phyloP scores from a whole-genome alignment of 2,113 vertebrate genomes.

The Nothobranchius furzeri region DNA sequence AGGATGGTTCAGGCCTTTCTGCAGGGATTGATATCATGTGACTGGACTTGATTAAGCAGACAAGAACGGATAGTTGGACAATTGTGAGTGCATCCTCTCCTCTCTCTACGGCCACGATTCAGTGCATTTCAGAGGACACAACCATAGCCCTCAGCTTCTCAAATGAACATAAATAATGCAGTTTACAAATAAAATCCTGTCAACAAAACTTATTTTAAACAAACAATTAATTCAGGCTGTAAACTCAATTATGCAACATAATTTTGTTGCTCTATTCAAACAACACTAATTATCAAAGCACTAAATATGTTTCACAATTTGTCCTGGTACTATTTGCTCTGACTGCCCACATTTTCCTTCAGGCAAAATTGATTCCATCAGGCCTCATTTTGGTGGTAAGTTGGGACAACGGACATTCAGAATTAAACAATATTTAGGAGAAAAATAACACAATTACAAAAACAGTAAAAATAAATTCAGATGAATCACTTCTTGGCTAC shows the following conservation, averaged over 20 bases:
- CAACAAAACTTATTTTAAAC: slow-evolving; percentile 73
- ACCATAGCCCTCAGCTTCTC: slow-evolving; percentile 36
- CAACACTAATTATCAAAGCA: slow-evolving; percentile 70
- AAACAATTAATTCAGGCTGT: slow-evolving; percentile 75
- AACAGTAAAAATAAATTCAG: not conserved
- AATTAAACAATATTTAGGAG: slow-evolving; percentile 47
- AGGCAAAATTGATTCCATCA: slow-evolving; percentile 60
- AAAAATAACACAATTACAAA: slow-evolving; percentile 26
- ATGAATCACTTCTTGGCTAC: no score
- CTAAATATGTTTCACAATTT: slow-evolving; percentile 57
- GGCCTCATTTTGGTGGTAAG: slow-evolving; percentile 52
- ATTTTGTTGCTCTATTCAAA: slow-evolving; percentile 74
- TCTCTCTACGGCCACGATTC: slow-evolving; percentile 19
- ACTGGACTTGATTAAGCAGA: no score
- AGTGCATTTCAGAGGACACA: slow-evolving; percentile 24
- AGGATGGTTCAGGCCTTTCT: no score
- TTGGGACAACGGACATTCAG: slow-evolving; percentile 28
- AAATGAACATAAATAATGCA: slow-evolving; percentile 70
- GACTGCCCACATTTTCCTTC: slow-evolving; percentile 39
- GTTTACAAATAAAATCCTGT: slow-evolving; percentile 70
- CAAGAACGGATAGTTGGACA: not conserved
- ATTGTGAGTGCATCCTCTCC: slow-evolving; percentile 19
- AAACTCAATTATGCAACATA: slow-evolving; percentile 77
- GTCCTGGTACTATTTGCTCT: slow-evolving; percentile 31
- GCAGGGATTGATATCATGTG: no score